Base-by-base conservation (phyloP, 30 jellyfish, hydroid and myxozoan genomes). In the Chrysaora quinquecirrha region DNA sequence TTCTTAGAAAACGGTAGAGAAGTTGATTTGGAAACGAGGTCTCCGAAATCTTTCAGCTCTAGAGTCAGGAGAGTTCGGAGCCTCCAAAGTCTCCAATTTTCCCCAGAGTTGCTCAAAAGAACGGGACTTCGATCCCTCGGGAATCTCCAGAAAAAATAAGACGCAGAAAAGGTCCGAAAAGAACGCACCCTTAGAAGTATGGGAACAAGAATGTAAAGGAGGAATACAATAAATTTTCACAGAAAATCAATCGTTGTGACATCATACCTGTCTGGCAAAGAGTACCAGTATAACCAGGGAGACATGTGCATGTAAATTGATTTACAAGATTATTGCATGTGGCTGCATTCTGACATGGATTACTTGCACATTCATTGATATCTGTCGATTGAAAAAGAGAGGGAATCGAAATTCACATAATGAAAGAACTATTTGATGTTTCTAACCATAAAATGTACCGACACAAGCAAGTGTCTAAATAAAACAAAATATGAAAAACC, bases 291-390 rank as follows among this genome's bases (percentile, higher is more conserved):
- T 64, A 82, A 12, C 92, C 92, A 22, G 86, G 77, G 29, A 25
- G 34, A 25, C 92, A 82, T 21, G 68, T 32, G 68, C 92, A 82
- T 11, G 66, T 27, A 54, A 34, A 82, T 58, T 34, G 70, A 67
- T 82, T 82, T 20, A 82, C 78, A 24, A 27, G 34, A 29, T 82
- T 78, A n/a, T 35, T 43, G 70, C 92, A 82, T 20, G 92, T 69
- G 2, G 85, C 92, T 20, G 46, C 65, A 47, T 82, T 82, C 68
- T 67, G 75, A 43, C 92, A 82, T 0, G 92, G 94, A 34, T 58
- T 71, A 22, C 78, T 60, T 12, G 64, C 70, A 73, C 94, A 83
- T 38, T 83, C 94, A 62, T 83, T 32, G 31, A 61, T 71, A 25
- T 83, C 86, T 76, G 47, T 2, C 20, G 47, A 19, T 1, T 29